Evolutionary conservation across 2,888 invertebrate genomes (phyloP).

Genomic region (Acrobasis repandana): DNA sequence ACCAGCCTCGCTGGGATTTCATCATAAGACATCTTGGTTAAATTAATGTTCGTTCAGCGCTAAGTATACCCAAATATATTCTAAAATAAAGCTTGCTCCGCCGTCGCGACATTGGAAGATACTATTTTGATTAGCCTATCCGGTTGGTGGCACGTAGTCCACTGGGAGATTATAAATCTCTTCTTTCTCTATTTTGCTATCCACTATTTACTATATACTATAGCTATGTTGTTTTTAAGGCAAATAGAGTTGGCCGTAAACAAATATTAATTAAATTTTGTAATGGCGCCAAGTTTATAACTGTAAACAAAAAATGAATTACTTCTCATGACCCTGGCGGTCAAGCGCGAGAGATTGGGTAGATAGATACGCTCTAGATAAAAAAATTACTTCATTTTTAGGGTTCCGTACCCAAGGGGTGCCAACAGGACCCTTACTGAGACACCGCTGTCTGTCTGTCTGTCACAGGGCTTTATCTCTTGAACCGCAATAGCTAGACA

Average conservation of each 20-base stretch:
- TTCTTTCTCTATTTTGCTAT: constrained; percentile 3
- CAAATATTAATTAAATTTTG: not conserved
- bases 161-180: constrained; percentile 37
- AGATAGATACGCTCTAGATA: not conserved
- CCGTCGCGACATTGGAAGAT: constrained; percentile 48
- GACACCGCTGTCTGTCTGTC: too few relatives aligned
- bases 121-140: constrained; percentile 54
- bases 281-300: not conserved
- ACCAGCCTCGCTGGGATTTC: constrained; percentile 45
- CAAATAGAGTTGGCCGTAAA: not conserved
- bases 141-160: constrained; percentile 47
- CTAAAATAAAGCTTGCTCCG: constrained; percentile 51
- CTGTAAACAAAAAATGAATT: not conserved
- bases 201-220: not conserved
- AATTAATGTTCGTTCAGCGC: constrained; percentile 52
- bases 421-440: too few relatives aligned
- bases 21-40: constrained; percentile 50
- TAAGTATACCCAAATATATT: constrained; percentile 60
- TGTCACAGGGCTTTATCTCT: too few relatives aligned
- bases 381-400: too few relatives aligned
- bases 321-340: not conserved
- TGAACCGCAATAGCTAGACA: too few relatives aligned
- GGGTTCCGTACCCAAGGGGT: too few relatives aligned
- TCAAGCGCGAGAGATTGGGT: not conserved
- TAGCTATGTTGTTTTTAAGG: constrained; percentile 20